Percentiles rank a stretch among this genome's conserved stretches.
Evolutionary conservation across 2,888 invertebrate genomes (phyloP).

Genomic region (Drosophila picticornis): DNA sequence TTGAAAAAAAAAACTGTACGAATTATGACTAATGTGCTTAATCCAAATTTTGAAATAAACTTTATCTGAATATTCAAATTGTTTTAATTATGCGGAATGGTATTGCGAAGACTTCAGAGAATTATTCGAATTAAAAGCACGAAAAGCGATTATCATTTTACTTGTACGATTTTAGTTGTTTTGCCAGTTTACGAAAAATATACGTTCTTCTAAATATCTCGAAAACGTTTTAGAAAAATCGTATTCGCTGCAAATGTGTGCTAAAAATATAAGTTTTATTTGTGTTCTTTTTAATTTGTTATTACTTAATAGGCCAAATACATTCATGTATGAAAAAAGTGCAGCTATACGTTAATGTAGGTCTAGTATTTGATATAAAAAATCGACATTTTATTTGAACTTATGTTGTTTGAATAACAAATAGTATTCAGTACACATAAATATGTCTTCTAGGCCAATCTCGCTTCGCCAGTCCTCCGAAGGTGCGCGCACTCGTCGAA

Average conservation of each 20-base stretch:
- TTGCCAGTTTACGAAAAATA: neutral
- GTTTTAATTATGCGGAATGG: neutral
- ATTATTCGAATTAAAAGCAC: neutral
- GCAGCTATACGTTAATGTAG: neutral
- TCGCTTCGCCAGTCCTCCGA: too few species aligned
- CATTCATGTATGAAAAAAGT: neutral
- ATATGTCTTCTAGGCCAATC: neutral
- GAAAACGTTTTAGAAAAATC: neutral
- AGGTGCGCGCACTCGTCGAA: neutral
- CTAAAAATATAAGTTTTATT: neutral
- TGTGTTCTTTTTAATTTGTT: neutral
- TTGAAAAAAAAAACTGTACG: neutral
- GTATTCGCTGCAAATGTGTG: neutral
- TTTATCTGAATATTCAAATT: neutral
- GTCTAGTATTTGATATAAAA: neutral
- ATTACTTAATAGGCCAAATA: neutral
- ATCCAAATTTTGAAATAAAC: slow-evolving; percentile 17
- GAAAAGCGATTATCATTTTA: neutral
- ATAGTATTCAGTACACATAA: neutral
- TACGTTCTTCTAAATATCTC: neutral
- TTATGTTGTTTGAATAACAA: neutral
- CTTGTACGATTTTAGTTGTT: too few species aligned
- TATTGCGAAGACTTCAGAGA: neutral
- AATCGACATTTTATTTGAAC: neutral
- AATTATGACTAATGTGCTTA: slow-evolving; percentile 3